Evolutionary conservation across 64 coral and sea anemone genomes (phyloP).

Genomic region (Actinia equina): DNA sequence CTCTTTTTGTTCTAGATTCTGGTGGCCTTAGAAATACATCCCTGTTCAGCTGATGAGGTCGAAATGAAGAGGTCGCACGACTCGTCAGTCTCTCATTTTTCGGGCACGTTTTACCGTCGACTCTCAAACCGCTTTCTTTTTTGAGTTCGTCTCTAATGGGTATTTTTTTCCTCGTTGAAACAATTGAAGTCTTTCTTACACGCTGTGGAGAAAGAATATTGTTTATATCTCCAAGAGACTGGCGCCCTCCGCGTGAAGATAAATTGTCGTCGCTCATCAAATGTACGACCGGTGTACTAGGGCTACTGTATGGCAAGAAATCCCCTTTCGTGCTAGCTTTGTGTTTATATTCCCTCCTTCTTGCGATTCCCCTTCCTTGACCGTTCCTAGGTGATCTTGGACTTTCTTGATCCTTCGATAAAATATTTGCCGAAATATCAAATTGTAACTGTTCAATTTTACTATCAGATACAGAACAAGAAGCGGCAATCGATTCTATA

Average conservation of each 20-base stretch:
- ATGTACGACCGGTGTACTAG: background rate
- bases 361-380: background rate
- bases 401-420: background rate
- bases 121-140: background rate
- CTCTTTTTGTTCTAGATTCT: constrained; percentile 30
- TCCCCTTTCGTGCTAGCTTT: background rate
- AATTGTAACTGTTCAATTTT: background rate
- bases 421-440: background rate
- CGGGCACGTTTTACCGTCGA: constrained; percentile 56
- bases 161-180: constrained; percentile 29
- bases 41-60: background rate
- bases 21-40: background rate
- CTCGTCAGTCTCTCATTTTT: background rate
- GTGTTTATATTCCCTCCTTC: background rate
- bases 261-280: background rate
- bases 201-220: background rate
- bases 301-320: background rate
- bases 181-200: constrained; percentile 13
- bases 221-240: constrained; percentile 52
- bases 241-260: constrained; percentile 9
- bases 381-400: background rate
- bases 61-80: background rate
- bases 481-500: background rate
- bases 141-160: constrained; percentile 8
- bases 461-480: background rate